A percentile compares a stretch with the other conserved stretches of the same genome.
These are phyloP conservation scores for Ciconia boyciana DNA, from an alignment of 2,113 vertebrate species.

Conservation along the genomic window DNA sequence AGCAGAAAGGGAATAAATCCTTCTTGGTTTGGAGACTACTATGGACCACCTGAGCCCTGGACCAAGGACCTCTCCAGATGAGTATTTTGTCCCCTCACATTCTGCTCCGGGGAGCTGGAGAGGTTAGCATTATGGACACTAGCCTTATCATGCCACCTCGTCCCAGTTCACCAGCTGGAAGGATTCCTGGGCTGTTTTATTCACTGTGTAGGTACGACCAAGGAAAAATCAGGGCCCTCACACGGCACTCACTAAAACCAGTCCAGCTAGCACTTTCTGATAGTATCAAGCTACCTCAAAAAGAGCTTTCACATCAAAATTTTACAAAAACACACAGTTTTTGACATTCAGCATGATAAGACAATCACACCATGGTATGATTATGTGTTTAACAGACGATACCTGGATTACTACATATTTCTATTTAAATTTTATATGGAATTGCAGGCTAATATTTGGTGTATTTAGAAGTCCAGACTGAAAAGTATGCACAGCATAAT, in stretches of 20 bases:
- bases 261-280: not conserved
- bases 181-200: not conserved
- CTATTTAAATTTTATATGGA: not conserved
- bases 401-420: not conserved
- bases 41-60: not conserved
- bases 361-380: not conserved
- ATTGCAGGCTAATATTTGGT: not conserved
- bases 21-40: not conserved
- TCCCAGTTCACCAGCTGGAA: not conserved
- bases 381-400: not conserved
- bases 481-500: not conserved
- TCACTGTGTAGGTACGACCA: not conserved
- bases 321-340: not conserved
- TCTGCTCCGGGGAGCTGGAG: not conserved
- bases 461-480: not conserved
- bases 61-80: not conserved
- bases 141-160: not conserved
- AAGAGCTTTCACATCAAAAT: not conserved
- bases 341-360: not conserved
- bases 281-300: not conserved
- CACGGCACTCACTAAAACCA: not conserved
- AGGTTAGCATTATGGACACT: accelerated
- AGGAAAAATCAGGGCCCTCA: not conserved
- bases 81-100: not conserved
- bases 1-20: not conserved